phyloP scores from a whole-genome alignment of 2,888 invertebrate genomes.

The Euproctis similis region DNA sequence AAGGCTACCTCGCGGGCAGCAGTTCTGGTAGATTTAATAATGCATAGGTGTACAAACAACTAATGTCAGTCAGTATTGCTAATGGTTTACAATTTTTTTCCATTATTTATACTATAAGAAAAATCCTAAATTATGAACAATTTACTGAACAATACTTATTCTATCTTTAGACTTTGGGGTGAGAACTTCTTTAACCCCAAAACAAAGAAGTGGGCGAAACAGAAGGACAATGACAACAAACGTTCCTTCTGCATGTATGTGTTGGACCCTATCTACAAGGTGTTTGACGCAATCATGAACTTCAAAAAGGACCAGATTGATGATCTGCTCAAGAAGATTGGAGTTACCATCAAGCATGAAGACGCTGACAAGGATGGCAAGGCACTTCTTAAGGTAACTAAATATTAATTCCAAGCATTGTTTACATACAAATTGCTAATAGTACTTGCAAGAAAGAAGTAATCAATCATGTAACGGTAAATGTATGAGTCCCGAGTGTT shows the following conservation, averaged over 20 bases:
- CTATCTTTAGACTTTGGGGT: slow-evolving; percentile 97
- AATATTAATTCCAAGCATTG: not conserved
- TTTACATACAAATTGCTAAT: not conserved
- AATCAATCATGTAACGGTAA: not conserved
- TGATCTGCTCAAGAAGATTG: slow-evolving; percentile 90
- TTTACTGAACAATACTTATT: no score
- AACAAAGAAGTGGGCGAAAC: slow-evolving; percentile 98
- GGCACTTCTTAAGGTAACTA: slow-evolving; percentile 88
- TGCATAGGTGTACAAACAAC: no score
- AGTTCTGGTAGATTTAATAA: no score
- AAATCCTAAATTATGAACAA: no score
- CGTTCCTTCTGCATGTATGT: slow-evolving; percentile 99
- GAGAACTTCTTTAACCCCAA: slow-evolving; percentile 98
- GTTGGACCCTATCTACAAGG: slow-evolving; percentile 98
- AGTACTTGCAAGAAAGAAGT: no score
- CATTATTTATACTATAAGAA: no score
- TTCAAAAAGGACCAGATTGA: slow-evolving; percentile 96
- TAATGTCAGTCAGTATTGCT: no score
- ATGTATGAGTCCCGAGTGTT: slow-evolving; percentile 67
- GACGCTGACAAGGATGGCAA: slow-evolving; percentile 98
- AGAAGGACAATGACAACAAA: slow-evolving; percentile 92
- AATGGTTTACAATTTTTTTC: no score
- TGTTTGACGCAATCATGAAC: slow-evolving; percentile 87
- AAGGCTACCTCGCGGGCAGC: no score
- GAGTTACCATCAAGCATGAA: slow-evolving; percentile 93